Evolutionary conservation across 2,797 vertebrate species (phyloP), one percentile per base, ranked within the genome.

Genomic region (Cetoscarus ocellatus): DNA sequence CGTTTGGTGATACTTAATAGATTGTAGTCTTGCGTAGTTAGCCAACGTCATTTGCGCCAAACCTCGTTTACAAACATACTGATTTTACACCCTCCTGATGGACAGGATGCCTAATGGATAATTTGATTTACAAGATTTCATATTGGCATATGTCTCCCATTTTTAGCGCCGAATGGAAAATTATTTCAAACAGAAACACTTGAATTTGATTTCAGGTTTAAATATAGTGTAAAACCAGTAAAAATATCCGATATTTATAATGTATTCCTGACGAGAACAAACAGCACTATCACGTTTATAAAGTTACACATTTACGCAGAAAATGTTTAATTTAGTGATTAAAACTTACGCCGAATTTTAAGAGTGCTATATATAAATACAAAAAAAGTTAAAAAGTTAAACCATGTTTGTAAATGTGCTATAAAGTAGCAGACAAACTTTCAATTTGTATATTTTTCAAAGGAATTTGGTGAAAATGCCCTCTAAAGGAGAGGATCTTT

Each of bases 101-200:
- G 1, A 12, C 4, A 12, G 15, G 15, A 14, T 48, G 35, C 17
- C 7, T 38, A 59, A 5, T 6, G 5, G 3, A 15, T 3, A 19
- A 14, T 19, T 19, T 0, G 2, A 5, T 19, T 0, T 43, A 13
- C 0, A 7, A 7, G 17, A 0, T 50, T 17, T 19, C 1, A 1
- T 1, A 18, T 11, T 6, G 0, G 6, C 1, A 7, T 1, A 7
- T 10, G 3, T 10, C 6, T 9, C 0, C 6, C 2, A 0, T 0
- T 45, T 11, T 12, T 1, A 0, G 4, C 0, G 5, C 3, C 0
- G 3, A 0, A 1, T n/a, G 1, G 50, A 7, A 0, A 1, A 1
- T 5, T 1, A 0, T 6, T 12, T 35, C 0, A 61, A 0, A 14
- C 0, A 1, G 10, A 27, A 1, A 0, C 8, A 8, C 0, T 10